A percentile compares a stretch with the other conserved stretches of the same genome.
phyloP scores from a whole-genome alignment of 92 coral and sea anemone genomes.

The Meandrina meandrites region DNA sequence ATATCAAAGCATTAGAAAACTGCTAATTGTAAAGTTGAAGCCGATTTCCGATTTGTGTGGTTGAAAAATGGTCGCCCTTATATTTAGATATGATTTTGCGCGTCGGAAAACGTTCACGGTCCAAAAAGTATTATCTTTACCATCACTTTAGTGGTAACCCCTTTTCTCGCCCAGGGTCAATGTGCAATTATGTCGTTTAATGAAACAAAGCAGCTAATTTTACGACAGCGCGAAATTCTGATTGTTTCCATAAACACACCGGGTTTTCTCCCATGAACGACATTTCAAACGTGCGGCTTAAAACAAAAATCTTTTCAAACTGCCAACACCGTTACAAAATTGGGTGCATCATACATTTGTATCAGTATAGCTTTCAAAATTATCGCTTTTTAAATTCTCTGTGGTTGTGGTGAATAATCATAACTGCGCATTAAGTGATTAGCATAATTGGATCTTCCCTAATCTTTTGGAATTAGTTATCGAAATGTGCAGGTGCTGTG shows the following conservation, averaged over 20 bases:
- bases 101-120: neutral
- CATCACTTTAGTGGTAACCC: neutral
- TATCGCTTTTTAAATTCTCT: neutral
- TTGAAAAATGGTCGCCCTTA: no score
- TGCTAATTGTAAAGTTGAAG: neutral
- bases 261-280: neutral
- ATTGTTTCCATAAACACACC: neutral
- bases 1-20: neutral
- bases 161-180: neutral
- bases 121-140: neutral
- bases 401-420: neutral
- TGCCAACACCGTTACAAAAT: neutral
- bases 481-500: slow-evolving; percentile 9
- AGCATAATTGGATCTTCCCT: neutral
- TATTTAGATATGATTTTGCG: neutral
- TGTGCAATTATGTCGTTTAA: neutral
- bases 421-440: slow-evolving; percentile 4
- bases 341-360: neutral
- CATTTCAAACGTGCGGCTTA: neutral
- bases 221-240: neutral
- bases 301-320: neutral
- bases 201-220: neutral
- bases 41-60: no score
- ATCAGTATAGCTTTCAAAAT: neutral
- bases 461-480: slow-evolving; percentile 8